Evolutionary conservation across 30 jellyfish, hydroid and myxozoan species (phyloP), one percentile per base, ranked within the genome.

Genomic region (Hydra vulgaris): DNA sequence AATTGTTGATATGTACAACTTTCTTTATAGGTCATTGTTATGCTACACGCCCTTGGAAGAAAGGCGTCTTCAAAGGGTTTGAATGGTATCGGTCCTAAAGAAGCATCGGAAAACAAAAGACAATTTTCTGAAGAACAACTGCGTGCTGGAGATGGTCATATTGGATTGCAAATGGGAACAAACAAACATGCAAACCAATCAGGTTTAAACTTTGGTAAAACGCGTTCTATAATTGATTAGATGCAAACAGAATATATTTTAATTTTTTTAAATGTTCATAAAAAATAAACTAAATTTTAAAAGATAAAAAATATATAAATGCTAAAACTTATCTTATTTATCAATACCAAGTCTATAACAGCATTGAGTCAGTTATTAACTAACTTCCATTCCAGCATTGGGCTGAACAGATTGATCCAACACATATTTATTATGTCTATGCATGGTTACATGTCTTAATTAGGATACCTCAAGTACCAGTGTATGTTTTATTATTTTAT

Each of bases 131-230:
- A 92, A 26, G 98, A 92, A 83, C 95, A 86, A 76, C 82, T 92
- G 24, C 84, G 94, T n/a, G 89, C 88, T 7, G 98, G 98, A 3
- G 86, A 92, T n/a, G 88, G 89, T 4, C 71, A 74, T 54, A 86
- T 92, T 66, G 96, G 98, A 0, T 70, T 86, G 75, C 98, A 92
- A 40, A 81, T 81, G 91, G 98, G 98, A 15, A 84, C 95, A 0
- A 92, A 86, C 78, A 86, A 86, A 67, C 95, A 95, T 15, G 98
- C 98, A 17, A 88, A 82, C 17, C 98, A 92, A 75, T 87, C 96
- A 0, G 98, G 98, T 15, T 91, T 77, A 79, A 92, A 87, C 71
- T 92, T 92, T 83, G 98, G 98, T 26, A 92, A 92, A 73, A 83
- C 95, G n/a, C 76, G 76, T 40, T 12, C 5, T 12, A 40, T 40